These are phyloP conservation scores for Trachymyrmex septentrionalis DNA, from an alignment of 1,140 invertebrate genomes.

Conservation along the genomic window DNA sequence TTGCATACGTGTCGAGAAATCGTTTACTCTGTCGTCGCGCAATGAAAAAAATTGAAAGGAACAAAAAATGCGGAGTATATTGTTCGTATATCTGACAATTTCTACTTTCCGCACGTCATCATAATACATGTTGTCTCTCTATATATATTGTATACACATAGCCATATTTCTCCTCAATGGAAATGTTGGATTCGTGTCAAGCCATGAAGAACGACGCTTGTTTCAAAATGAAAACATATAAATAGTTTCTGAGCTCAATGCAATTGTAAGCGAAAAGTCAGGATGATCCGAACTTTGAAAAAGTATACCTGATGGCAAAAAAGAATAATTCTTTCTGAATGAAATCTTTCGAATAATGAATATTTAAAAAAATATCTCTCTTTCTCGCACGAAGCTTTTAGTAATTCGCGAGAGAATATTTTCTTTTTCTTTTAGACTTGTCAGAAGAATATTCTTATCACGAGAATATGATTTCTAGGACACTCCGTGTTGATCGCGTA, in stretches of 20 bases:
- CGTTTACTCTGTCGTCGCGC: constrained; percentile 42
- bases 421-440: not conserved
- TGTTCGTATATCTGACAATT: constrained; percentile 50
- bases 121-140: constrained; percentile 23
- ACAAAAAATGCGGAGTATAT: constrained; percentile 20
- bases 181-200: constrained; percentile 17
- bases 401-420: not conserved
- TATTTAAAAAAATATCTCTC: not conserved
- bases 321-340: not conserved
- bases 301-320: not conserved
- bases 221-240: constrained; percentile 5
- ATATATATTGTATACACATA: not conserved
- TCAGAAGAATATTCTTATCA: not conserved
- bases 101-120: constrained; percentile 16
- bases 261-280: constrained; percentile 22
- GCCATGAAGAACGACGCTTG: not conserved
- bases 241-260: constrained; percentile 25
- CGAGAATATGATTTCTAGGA: not conserved
- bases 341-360: not conserved
- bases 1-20: constrained; percentile 57
- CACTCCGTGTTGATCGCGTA: not conserved
- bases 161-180: constrained; percentile 2
- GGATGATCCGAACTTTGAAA: not conserved
- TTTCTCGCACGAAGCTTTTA: not conserved
- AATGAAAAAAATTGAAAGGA: not conserved